These are phyloP conservation scores for Gymnocheta viridis DNA, from an alignment of 2,888 invertebrate species.

Conservation along the genomic window DNA sequence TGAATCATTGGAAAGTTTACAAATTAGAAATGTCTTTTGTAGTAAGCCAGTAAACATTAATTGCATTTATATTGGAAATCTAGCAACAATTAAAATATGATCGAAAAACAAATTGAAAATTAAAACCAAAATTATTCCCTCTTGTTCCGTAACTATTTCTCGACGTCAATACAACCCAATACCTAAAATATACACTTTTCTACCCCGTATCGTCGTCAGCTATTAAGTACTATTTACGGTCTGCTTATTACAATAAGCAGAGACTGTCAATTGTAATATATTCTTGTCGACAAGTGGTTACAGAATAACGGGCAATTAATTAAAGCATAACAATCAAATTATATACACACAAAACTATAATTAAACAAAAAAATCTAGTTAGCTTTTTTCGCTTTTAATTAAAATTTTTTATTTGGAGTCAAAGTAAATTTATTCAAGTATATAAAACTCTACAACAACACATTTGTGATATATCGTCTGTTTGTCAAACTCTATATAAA, in stretches of 20 bases:
- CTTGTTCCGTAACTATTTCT: too few relatives aligned
- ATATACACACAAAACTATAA: slow-evolving; percentile 52
- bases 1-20: slow-evolving; percentile 66
- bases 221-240: too few relatives aligned
- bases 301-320: not conserved
- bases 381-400: slow-evolving; percentile 55
- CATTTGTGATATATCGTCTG: too few relatives aligned
- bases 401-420: not conserved
- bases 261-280: too few relatives aligned
- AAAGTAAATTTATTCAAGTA: too few relatives aligned
- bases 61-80: slow-evolving; percentile 68
- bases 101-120: slow-evolving; percentile 7
- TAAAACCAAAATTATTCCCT: slow-evolving; percentile 15
- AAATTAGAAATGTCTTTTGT: slow-evolving; percentile 5
- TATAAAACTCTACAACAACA: too few relatives aligned
- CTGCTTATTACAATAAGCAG: too few relatives aligned
- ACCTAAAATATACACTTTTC: too few relatives aligned
- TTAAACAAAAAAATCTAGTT: slow-evolving; percentile 35
- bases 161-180: too few relatives aligned
- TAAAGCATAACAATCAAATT: slow-evolving; percentile 68
- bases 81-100: slow-evolving; percentile 29
- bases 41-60: slow-evolving; percentile 53
- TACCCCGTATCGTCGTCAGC: too few relatives aligned
- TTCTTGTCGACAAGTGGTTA: too few relatives aligned
- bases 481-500: too few relatives aligned